A percentile compares a stretch with the other conserved stretches of the same genome.
Conservation (phyloP, 2,113 vertebrate species). For the Xenopus borealis region DNA sequence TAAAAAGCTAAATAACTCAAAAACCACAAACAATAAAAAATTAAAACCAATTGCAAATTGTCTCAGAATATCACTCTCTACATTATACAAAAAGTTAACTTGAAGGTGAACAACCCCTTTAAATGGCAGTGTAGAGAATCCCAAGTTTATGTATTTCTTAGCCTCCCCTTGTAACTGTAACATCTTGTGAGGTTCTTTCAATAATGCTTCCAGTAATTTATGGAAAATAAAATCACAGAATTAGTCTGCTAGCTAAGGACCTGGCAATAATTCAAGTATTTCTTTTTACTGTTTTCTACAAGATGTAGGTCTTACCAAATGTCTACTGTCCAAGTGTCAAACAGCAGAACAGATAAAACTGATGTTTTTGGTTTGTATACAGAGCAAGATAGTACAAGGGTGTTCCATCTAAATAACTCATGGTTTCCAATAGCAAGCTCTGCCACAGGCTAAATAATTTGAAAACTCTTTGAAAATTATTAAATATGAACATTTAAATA, state of each 20-base stretch:
- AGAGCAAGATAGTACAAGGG: slow-evolving; percentile 23
- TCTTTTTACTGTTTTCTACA: slow-evolving; percentile 44
- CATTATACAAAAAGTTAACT: too few species aligned
- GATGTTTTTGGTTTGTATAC: slow-evolving; percentile 32
- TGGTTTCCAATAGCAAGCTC: neutral
- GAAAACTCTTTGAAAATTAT: neutral
- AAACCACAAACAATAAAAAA: too few species aligned
- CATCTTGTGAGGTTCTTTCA: slow-evolving; percentile 46
- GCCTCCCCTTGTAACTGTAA: slow-evolving; percentile 22
- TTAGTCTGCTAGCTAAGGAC: slow-evolving; percentile 39
- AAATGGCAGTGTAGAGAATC: too few species aligned
- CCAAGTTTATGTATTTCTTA: slow-evolving; percentile 2
- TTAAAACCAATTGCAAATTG: too few species aligned
- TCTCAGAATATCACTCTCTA: too few species aligned
- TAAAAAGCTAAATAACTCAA: too few species aligned
- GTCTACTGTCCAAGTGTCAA: slow-evolving; percentile 45
- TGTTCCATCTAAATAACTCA: neutral
- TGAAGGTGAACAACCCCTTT: too few species aligned
- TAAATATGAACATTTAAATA: neutral
- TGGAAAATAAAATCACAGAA: slow-evolving; percentile 41
- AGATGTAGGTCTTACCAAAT: slow-evolving; percentile 44
- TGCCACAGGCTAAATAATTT: neutral
- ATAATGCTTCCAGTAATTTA: slow-evolving; percentile 42
- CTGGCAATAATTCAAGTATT: slow-evolving; percentile 43
- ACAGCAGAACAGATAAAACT: slow-evolving; percentile 34